phyloP scores from a whole-genome alignment of 2,888 invertebrate genomes.

The Baccha elongata region DNA sequence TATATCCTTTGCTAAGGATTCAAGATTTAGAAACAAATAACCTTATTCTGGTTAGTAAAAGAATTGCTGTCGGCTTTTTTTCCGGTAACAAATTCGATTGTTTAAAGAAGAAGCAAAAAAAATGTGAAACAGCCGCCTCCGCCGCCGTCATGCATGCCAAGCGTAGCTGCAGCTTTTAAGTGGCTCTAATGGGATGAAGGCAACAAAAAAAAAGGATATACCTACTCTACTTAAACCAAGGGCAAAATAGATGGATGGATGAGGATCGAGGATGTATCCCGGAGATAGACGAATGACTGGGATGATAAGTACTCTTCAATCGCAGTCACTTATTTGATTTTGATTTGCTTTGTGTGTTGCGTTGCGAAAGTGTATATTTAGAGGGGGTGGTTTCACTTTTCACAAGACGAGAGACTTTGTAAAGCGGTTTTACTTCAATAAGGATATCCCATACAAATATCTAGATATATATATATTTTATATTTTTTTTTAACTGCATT shows the following conservation, averaged over 20 bases:
- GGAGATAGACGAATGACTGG: constrained; percentile 43
- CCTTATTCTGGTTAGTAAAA: constrained; percentile 28
- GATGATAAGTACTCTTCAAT: constrained; percentile 70
- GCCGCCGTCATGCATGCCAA: constrained; percentile 26
- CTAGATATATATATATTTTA: neutral
- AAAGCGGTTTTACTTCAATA: constrained; percentile 21
- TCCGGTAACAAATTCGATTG: constrained; percentile 66
- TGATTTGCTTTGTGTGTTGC: constrained; percentile 54
- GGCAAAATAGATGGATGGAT: constrained; percentile 5
- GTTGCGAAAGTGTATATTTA: neutral
- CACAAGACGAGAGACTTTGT: constrained; percentile 21
- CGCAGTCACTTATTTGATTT: constrained; percentile 72
- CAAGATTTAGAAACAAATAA: constrained; percentile 47
- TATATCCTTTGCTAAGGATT: constrained; percentile 30
- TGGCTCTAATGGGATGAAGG: constrained; percentile 34
- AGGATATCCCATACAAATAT: constrained; percentile 10
- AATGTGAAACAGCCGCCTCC: constrained; percentile 41
- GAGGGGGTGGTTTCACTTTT: constrained; percentile 34
- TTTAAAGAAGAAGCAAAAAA: constrained; percentile 47
- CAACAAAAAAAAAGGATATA: constrained; percentile 21
- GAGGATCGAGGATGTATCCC: constrained; percentile 2
- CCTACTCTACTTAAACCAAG: neutral
- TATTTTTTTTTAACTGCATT: constrained; percentile 5
- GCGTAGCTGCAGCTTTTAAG: constrained; percentile 43
- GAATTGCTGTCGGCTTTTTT: constrained; percentile 63